Evolutionary conservation across 2,797 vertebrate species (phyloP).

Genomic region (Chelmon rostratus): DNA sequence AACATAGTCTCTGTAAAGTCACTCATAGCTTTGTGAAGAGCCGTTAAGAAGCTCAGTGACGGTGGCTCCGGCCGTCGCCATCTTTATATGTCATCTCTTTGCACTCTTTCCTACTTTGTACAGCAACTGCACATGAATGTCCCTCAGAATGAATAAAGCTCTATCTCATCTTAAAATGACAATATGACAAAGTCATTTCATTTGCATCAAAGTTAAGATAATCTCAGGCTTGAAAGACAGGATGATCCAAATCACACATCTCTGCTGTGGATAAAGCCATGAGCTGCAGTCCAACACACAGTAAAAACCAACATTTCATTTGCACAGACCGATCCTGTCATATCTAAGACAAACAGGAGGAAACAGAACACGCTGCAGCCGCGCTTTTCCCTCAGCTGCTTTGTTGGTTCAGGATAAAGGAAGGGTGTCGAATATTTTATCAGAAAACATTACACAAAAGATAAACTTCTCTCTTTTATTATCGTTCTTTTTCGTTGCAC

Average conservation of each 20-base stretch:
- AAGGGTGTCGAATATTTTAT: conserved; percentile 24
- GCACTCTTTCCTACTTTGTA: no score
- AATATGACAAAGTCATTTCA: neutral
- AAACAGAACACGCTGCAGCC: neutral
- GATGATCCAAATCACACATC: neutral
- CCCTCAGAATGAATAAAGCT: neutral
- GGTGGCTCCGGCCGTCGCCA: no score
- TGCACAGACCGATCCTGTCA: neutral
- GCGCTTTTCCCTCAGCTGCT: neutral
- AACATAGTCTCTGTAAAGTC: no score
- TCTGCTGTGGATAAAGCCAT: no score
- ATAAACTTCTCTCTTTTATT: conserved; percentile 53
- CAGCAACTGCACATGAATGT: neutral
- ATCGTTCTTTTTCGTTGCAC: conserved; percentile 19
- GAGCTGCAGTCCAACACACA: no score
- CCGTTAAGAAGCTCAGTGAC: no score
- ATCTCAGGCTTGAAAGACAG: neutral
- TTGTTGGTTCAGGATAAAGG: conserved; percentile 45
- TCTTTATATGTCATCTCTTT: no score
- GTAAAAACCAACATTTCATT: no score
- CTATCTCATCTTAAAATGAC: neutral
- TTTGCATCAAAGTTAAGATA: neutral
- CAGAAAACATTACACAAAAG: conserved; percentile 30
- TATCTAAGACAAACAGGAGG: conserved; percentile 21
- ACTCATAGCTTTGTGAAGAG: no score